Percentiles rank a stretch among this genome's conserved stretches.
Evolutionary conservation across 2,113 vertebrate genomes (phyloP).

Genomic region (Maylandia zebra): DNA sequence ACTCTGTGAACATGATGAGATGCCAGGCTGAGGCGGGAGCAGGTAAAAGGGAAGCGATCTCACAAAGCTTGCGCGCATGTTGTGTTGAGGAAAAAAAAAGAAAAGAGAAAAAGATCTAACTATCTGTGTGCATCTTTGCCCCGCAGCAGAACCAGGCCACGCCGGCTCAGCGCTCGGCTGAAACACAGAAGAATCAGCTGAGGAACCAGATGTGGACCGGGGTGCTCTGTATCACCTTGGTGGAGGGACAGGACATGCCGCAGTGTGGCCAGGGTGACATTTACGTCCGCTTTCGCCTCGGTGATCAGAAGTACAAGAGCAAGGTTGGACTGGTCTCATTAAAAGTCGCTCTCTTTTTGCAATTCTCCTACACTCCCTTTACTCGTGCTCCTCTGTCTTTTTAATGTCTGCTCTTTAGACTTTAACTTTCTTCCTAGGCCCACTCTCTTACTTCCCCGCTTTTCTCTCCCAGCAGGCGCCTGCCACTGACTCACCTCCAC

Average conservation of each 20-base stretch:
- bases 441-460: conserved; percentile 14
- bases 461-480: conserved; percentile 51
- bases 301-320: conserved; percentile 92
- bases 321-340: conserved; percentile 72
- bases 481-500: conserved; percentile 67
- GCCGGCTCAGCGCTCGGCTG: not conserved
- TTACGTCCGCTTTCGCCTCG: conserved; percentile 86
- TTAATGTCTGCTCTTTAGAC: conserved; percentile 11
- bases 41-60: conserved; percentile 9
- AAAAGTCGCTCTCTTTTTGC: not conserved
- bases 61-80: not conserved
- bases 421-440: conserved; percentile 17
- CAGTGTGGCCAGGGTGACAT: conserved; percentile 74
- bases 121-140: not conserved
- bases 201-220: conserved; percentile 88
- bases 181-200: conserved; percentile 31
- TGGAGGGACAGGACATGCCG: conserved; percentile 86
- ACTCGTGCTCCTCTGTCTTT: conserved; percentile 3
- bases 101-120: not conserved
- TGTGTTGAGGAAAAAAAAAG: not conserved
- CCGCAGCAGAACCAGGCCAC: conserved; percentile 42
- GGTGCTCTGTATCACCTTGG: conserved; percentile 79
- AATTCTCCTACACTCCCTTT: not conserved
- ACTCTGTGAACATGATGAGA: conserved; percentile 40
- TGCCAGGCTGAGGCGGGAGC: conserved; percentile 24